A percentile compares a stretch with the other conserved stretches of the same genome.
Conservation (phyloP, 1,140 invertebrate genomes). For the Microvelia longipes region DNA sequence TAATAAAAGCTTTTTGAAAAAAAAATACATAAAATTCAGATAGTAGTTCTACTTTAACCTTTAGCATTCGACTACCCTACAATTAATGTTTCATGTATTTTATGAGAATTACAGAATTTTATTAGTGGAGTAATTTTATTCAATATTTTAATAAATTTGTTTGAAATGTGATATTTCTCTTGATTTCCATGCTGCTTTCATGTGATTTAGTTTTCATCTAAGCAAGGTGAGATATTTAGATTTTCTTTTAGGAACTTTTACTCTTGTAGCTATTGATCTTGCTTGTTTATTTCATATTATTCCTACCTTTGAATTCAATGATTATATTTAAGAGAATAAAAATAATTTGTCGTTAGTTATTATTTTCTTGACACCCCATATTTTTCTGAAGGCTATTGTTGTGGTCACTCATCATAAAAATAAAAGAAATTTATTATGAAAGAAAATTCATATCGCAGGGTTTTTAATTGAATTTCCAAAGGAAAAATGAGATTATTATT, state of each 20-base stretch:
- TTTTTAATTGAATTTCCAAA: too few species aligned
- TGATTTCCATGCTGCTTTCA: conserved; percentile 4
- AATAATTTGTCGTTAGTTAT: too few species aligned
- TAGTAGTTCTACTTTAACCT: not conserved
- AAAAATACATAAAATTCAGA: not conserved
- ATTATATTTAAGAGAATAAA: too few species aligned
- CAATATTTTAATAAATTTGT: not conserved
- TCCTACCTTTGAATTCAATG: not conserved
- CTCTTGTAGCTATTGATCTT: conserved; percentile 8
- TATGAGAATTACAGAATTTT: not conserved
- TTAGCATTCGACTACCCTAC: not conserved
- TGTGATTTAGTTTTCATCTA: conserved; percentile 14
- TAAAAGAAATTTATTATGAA: too few species aligned
- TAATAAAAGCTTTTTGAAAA: too few species aligned
- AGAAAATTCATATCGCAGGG: too few species aligned
- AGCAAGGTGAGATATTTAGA: conserved; percentile 16
- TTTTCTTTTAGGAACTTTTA: conserved; percentile 4
- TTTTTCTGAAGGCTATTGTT: too few species aligned
- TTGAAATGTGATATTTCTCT: not conserved
- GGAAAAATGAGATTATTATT: too few species aligned
- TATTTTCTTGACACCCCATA: too few species aligned
- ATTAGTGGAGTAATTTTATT: not conserved
- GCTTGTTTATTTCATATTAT: conserved; percentile 7
- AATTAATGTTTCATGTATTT: not conserved
- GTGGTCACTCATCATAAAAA: too few species aligned